Base-by-base conservation (phyloP, 2,113 vertebrate species). In the Lagopus muta region DNA sequence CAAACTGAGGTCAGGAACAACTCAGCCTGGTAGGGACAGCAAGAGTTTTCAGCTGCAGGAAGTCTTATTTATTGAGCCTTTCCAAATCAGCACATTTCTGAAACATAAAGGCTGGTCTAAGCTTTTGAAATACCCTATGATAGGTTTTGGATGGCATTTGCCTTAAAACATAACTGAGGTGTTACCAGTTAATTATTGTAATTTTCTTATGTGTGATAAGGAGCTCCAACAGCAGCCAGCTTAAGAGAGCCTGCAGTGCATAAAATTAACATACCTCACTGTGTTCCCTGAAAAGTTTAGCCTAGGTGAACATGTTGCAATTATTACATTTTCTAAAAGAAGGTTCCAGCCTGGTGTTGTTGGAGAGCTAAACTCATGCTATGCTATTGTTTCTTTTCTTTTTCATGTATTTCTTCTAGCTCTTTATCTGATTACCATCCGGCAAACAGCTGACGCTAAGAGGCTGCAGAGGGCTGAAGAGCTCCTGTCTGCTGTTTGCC, bases 361-460 rank as follows among this genome's bases (percentile, higher is more conserved):
- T 93, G 92, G 62, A 96, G 96, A 94, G 97, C 96, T 93, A 96
- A 98, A 97, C 94, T 97, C 97, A 96, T 60, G 96, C 94, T 94
- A 86, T 90, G 88, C 97, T 95, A 95, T 98, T 98, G 94, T 98
- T 97, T 98, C 93, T 84, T 94, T 82, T 78, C 95, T 96, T 97
- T 97, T 97, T 96, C 96, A 96, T 97, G 94, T 96, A 97, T 98
- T 98, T 98, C 97, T 98, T 98, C 89, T 55, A 96, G 97, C 97
- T 97, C 97, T 98, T 98, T 98, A 98, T 98, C 98, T 98, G 97
- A 98, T 98, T 98, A 97, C 98, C 98, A 98, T 98, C 97, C 96
- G 91, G 97, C 92, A 97, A 98, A 98, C 98, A 98, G 98, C 98
- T 98, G 98, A 98, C 96, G 75, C 95, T 96, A 97, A 98, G 98